A percentile compares a stretch with the other conserved stretches of the same genome.
Conservation (phyloP, 2,888 invertebrate genomes). For the Drosophila pegasa region DNA sequence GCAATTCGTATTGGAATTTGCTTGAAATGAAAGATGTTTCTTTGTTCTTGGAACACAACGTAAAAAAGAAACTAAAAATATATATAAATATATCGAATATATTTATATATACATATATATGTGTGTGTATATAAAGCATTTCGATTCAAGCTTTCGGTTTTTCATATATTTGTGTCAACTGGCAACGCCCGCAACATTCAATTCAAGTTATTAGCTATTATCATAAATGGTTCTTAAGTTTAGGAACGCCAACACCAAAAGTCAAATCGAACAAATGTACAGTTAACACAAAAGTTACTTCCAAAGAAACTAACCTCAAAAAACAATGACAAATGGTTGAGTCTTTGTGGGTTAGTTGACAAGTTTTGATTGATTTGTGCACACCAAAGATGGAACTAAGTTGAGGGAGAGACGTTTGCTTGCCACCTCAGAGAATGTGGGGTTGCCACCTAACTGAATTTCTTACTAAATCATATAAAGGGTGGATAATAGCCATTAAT, state of each 20-base stretch:
- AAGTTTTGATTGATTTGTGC: not conserved
- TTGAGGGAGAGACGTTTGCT: not conserved
- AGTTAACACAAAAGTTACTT: slow-evolving; percentile 35
- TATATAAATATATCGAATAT: slow-evolving; percentile 5
- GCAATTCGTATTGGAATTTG: slow-evolving; percentile 47
- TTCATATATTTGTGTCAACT: slow-evolving; percentile 6
- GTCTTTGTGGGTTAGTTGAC: not conserved
- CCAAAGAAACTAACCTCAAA: slow-evolving; percentile 27
- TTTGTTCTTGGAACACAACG: slow-evolving; percentile 35
- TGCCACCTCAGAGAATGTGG: not conserved
- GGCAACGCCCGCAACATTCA: slow-evolving; percentile 35
- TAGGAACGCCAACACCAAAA: slow-evolving; percentile 48
- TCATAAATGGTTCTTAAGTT: slow-evolving; percentile 6
- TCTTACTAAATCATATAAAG: too few species aligned
- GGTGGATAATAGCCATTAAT: too few species aligned
- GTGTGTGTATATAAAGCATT: slow-evolving; percentile 37
- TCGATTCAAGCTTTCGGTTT: slow-evolving; percentile 31
- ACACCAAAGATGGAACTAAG: not conserved
- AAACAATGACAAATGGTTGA: not conserved
- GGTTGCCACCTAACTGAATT: too few species aligned
- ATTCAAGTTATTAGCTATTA: slow-evolving; percentile 35
- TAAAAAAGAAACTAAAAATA: slow-evolving; percentile 25
- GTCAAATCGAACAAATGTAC: slow-evolving; percentile 28
- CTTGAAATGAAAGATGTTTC: slow-evolving; percentile 36
- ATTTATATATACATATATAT: slow-evolving; percentile 10